Evolutionary conservation across 1,140 invertebrate genomes (phyloP).

Genomic region (Pachyrhynchus sulphureomaculatus): DNA sequence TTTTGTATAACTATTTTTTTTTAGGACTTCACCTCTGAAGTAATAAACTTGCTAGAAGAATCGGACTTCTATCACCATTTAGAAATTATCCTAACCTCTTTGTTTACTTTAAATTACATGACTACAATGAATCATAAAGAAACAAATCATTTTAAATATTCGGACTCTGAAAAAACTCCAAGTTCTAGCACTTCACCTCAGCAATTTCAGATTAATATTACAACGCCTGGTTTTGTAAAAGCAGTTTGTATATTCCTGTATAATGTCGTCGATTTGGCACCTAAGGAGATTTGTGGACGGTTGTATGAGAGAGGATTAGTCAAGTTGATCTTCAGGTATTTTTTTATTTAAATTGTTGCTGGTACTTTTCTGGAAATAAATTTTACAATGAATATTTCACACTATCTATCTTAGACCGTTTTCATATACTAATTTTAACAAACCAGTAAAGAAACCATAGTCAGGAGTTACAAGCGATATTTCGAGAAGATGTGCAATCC

Average conservation of each 20-base stretch:
- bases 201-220: conserved; percentile 13
- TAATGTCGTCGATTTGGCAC: conserved; percentile 53
- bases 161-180: not conserved
- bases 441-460: too few species aligned
- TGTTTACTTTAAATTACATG: conserved; percentile 24
- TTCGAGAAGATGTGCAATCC: too few species aligned
- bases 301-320: conserved; percentile 37
- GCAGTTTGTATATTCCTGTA: conserved; percentile 51
- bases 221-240: conserved; percentile 55
- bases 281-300: conserved; percentile 29
- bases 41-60: conserved; percentile 23
- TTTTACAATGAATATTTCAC: too few species aligned
- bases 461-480: too few species aligned
- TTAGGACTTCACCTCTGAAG: conserved; percentile 5
- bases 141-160: not conserved
- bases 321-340: conserved; percentile 38
- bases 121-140: not conserved
- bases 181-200: not conserved
- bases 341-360: too few species aligned
- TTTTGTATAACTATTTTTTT: conserved; percentile 15
- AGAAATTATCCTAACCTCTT: conserved; percentile 19
- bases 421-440: too few species aligned
- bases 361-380: too few species aligned
- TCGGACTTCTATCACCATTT: conserved; percentile 27
- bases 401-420: too few species aligned